Base-by-base conservation (phyloP, 2,888 invertebrate species). In the Serrognathus titanus region DNA sequence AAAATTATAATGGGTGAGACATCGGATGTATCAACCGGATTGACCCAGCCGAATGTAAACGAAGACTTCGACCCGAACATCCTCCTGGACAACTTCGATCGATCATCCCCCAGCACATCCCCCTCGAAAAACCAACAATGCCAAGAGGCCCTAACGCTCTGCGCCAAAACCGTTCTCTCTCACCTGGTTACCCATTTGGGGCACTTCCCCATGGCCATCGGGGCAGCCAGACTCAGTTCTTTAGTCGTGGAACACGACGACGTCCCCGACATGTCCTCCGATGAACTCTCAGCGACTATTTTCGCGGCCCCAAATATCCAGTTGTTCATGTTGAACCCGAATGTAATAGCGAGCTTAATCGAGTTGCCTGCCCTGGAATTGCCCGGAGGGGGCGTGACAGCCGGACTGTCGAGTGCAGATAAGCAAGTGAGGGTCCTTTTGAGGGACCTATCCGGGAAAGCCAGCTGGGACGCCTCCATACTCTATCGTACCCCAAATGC, bases 391-490 rank as follows among this genome's bases (percentile, higher is more conserved):
- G 89, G 89, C 38, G 86, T 87, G 11, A 89, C 89, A 0, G 83
- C 86, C 68, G 92, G 91, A 9, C 77, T 94, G 37, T 83, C 87
- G 51, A 91, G 92, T 0, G 90, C 91, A 4, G 87, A 88, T 66
- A 89, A 89, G 48, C 90, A 90, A 82, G 78, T 78, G 53, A 83
- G 97, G 37, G 87, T 97, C 16, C 79, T 97, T 10, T 79, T 97
- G 58, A 83, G 97, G 7, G 96, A 97, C 79, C 82, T 96, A 53
- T 90, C 92, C 35, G 97, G 97, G 48, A 97, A 97, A 79, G 92
- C 93, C 49, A 93, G 94, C 69, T 97, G 97, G 97, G 97, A 97
- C 78, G 93, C 93, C 39, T 92, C 94, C 0, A 90, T 95, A 57
- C 81, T 97, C 0, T 93, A 93, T 77, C 87, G 89, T 72, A 88